phyloP scores from a whole-genome alignment of 2,888 invertebrate genomes.

The Geotrupes spiniger region DNA sequence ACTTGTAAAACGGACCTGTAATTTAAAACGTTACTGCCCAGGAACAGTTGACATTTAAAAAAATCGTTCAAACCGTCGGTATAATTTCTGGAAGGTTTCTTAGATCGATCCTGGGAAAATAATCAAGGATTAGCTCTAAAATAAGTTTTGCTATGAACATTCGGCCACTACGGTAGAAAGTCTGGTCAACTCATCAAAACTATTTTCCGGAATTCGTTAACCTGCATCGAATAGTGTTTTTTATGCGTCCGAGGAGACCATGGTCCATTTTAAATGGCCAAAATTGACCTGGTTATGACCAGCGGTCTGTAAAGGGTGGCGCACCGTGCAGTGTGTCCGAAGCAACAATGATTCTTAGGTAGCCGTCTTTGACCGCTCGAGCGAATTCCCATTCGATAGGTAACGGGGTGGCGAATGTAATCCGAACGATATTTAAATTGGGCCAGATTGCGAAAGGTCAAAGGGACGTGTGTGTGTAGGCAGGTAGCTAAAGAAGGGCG shows the following conservation, averaged over 20 bases:
- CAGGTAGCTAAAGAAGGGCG: slow-evolving; percentile 8
- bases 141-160: no score
- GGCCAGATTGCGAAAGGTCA: slow-evolving; percentile 19
- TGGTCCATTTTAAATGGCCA: slow-evolving; percentile 20
- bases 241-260: slow-evolving; percentile 13
- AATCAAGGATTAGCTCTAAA: no score
- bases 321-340: not conserved
- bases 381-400: not conserved
- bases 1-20: no score
- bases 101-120: no score
- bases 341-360: not conserved
- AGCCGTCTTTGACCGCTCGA: slow-evolving; percentile 1
- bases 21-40: no score
- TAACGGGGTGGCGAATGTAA: slow-evolving; percentile 3
- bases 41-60: no score
- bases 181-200: slow-evolving; percentile 13
- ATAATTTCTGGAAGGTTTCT: no score
- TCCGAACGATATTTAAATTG: slow-evolving; percentile 20
- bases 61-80: no score
- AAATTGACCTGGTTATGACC: slow-evolving; percentile 18
- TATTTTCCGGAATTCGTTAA: slow-evolving; percentile 18
- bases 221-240: slow-evolving; percentile 11
- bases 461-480: slow-evolving; percentile 16
- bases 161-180: slow-evolving; percentile 2
- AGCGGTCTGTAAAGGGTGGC: slow-evolving; percentile 17